Percentiles rank a stretch among this genome's conserved stretches.
These are phyloP conservation scores for Campylomormyrus tamandua DNA, from an alignment of 2,113 vertebrate genomes.

Conservation along the genomic window DNA sequence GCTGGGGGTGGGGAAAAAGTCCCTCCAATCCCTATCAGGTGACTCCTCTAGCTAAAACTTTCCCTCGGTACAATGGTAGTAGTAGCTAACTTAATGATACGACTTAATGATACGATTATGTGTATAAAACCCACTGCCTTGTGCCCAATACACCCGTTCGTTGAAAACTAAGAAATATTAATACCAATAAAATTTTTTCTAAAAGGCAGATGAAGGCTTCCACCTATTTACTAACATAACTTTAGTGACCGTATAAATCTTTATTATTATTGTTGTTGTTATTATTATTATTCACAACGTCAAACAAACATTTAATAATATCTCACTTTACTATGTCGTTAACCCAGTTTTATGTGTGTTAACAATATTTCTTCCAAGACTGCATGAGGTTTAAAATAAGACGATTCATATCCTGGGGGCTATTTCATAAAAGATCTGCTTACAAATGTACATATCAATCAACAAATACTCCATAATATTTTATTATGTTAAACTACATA, in stretches of 20 bases:
- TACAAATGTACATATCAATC: not conserved
- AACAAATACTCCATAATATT: not conserved
- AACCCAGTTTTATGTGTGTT: not conserved
- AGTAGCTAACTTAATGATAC: not conserved
- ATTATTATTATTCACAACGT: not conserved
- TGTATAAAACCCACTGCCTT: not conserved
- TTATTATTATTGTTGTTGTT: not conserved
- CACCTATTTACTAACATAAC: not conserved
- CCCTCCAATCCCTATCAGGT: constrained; percentile 71
- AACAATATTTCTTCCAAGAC: not conserved
- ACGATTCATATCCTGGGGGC: not conserved
- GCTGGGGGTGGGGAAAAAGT: constrained; percentile 75
- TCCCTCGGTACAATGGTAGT: constrained; percentile 15
- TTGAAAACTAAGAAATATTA: not conserved
- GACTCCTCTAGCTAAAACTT: constrained; percentile 58
- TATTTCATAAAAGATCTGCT: not conserved
- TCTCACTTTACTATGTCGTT: not conserved
- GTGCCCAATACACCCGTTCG: not conserved
- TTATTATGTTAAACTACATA: not conserved
- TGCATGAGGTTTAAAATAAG: not conserved
- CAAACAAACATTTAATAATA: not conserved
- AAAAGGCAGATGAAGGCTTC: not conserved
- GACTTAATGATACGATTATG: not conserved
- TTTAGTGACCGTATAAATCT: not conserved
- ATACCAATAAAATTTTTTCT: not conserved